phyloP scores from a whole-genome alignment of 2,888 invertebrate species.

The Laspeyria flexula region DNA sequence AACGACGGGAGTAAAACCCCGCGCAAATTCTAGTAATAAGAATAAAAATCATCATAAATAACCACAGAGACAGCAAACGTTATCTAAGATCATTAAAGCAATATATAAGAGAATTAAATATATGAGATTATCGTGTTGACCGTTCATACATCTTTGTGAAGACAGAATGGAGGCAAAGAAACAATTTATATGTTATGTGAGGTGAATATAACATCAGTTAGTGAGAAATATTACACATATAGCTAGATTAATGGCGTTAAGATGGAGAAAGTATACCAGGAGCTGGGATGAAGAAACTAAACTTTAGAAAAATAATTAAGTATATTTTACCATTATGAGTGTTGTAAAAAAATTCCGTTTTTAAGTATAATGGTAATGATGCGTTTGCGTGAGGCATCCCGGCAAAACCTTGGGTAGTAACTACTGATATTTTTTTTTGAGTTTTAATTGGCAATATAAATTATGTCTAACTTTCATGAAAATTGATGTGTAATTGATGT shows the following conservation, averaged over 20 bases:
- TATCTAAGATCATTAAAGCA: conserved; percentile 1
- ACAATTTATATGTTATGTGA: conserved; percentile 62
- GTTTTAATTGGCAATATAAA: too few relatives aligned
- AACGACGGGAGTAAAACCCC: too few relatives aligned
- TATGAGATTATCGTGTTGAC: conserved; percentile 28
- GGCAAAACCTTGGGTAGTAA: too few relatives aligned
- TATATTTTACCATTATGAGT: too few relatives aligned
- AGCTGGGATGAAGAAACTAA: conserved; percentile 27
- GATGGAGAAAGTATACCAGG: conserved; percentile 54
- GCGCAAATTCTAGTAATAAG: too few relatives aligned
- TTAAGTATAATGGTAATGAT: too few relatives aligned
- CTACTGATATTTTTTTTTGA: too few relatives aligned
- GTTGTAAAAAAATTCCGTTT: too few relatives aligned
- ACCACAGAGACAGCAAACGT: background rate
- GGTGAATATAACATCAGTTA: conserved; percentile 69
- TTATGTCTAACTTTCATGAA: too few relatives aligned
- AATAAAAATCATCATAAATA: background rate
- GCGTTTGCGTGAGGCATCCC: too few relatives aligned
- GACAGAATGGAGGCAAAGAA: conserved; percentile 51
- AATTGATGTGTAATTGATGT: too few relatives aligned
- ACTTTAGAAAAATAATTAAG: too few relatives aligned
- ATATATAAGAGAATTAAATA: conserved; percentile 3
- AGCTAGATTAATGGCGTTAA: conserved; percentile 72
- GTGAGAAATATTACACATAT: conserved; percentile 70
- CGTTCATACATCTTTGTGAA: conserved; percentile 47